Evolutionary conservation across 2,888 invertebrate genomes (phyloP).

Genomic region (Griposia aprilina): DNA sequence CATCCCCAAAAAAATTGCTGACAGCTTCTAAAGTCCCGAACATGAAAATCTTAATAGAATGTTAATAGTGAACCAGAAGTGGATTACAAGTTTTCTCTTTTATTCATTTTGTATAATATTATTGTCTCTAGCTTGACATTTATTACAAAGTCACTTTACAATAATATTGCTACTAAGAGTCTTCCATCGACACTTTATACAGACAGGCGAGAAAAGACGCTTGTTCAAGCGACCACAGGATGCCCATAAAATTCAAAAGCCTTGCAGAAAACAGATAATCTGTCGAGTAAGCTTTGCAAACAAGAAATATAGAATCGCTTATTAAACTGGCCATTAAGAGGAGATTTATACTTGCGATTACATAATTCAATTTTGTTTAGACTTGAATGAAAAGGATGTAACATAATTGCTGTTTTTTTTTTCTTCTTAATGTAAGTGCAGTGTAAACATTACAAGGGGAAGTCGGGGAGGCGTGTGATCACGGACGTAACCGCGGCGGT

Average conservation of each 20-base stretch:
- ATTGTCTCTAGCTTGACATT: not conserved
- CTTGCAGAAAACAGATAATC: conserved; percentile 54
- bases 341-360: conserved; percentile 47
- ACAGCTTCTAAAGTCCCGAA: not conserved
- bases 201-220: conserved; percentile 14
- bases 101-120: not conserved
- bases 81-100: not conserved
- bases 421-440: conserved; percentile 45
- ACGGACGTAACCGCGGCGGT: conserved; percentile 73
- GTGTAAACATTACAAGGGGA: conserved; percentile 53
- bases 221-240: conserved; percentile 17
- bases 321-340: conserved; percentile 52
- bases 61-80: not conserved
- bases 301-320: conserved; percentile 52
- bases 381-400: conserved; percentile 15
- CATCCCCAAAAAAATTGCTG: not conserved
- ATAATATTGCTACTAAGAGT: not conserved
- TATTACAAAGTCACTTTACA: not conserved
- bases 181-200: conserved; percentile 17
- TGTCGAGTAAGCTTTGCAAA: conserved; percentile 40
- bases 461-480: conserved; percentile 70
- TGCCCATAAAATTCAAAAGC: conserved; percentile 42
- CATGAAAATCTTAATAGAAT: not conserved
- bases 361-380: conserved; percentile 29
- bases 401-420: conserved; percentile 40